phyloP scores from a whole-genome alignment of 2,888 invertebrate genomes.

The Ephialtes manifestator region DNA sequence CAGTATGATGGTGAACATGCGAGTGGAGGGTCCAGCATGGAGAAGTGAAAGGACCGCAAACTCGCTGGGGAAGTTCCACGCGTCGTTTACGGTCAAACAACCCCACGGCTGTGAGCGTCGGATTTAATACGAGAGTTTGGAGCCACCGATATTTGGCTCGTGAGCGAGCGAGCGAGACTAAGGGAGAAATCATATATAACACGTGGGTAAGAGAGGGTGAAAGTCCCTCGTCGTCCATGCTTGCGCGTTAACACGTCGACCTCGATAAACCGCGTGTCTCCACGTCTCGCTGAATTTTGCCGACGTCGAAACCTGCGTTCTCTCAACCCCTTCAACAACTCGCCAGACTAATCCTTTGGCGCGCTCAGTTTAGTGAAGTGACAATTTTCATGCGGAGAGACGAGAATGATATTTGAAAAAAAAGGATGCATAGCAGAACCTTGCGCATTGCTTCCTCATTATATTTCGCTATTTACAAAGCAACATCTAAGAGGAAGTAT shows the following conservation, averaged over 20 bases:
- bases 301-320: constrained; percentile 10
- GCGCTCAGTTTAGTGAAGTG: background rate
- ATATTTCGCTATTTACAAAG: too few species aligned
- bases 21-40: constrained; percentile 20
- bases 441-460: too few species aligned
- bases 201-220: constrained; percentile 19
- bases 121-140: constrained; percentile 53
- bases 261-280: constrained; percentile 40
- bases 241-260: constrained; percentile 46
- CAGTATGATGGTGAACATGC: constrained; percentile 14
- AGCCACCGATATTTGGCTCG: constrained; percentile 36
- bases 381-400: background rate
- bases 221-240: constrained; percentile 10
- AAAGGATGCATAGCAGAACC: background rate
- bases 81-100: constrained; percentile 60
- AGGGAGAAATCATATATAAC: constrained; percentile 2
- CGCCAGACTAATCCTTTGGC: background rate
- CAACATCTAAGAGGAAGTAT: too few species aligned
- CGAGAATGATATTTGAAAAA: background rate
- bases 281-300: constrained; percentile 33
- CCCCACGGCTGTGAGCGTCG: constrained; percentile 37
- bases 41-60: constrained; percentile 59
- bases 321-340: background rate
- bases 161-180: background rate
- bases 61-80: constrained; percentile 59